Base-by-base conservation (phyloP, 1,140 invertebrate genomes). In the Diplogasteroides magnus region DNA sequence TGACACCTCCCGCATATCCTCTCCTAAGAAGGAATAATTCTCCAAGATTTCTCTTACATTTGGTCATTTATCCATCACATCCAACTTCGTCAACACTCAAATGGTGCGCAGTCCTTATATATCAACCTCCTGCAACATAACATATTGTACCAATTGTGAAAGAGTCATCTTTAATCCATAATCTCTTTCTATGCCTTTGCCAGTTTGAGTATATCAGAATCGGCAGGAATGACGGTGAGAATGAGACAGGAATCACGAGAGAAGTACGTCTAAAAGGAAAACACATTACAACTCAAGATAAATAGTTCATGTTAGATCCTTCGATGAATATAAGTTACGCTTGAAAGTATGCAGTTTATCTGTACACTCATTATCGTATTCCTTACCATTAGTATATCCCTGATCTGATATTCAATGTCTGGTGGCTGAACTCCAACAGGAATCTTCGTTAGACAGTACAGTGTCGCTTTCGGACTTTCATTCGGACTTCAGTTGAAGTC, bases 21-120 rank as follows among this genome's bases (percentile, higher is more conserved):
- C 97, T 88, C 70, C 96, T 87, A 61, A 99, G 86, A 2, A 95
- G 94, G 69, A 99, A 86, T 64, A 98, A 85, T 99, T 99, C 85
- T 99, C 96, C 68, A 99, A 86, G 75, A 98, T 93, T 78, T 99
- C 96, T 65, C 93, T 87, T 13, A 96, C 96, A 87, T 99, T 96
- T 31, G 96, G 98, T 31, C 97, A 97, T 82, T 98, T 94, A 83
- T 99, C 97, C 96, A 99, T 98, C 82, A 99, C 88, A 88, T 99
- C 97, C 64, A 99, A 86, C 85, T 99, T 99, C 59, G 97, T 99
- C 68, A 99, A 94, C 15, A 99, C 97, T 84, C 97, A 97, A 85
- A 99, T 98, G 6, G 96, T 98, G 77, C 97, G 89, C 62, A 87
- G 69, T 82, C 93, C 93, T 88, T 95, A 92, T n/a, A 89, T 90